These are phyloP conservation scores for Patella pellucida DNA, from an alignment of 2,888 invertebrate genomes.

Conservation along the genomic window DNA sequence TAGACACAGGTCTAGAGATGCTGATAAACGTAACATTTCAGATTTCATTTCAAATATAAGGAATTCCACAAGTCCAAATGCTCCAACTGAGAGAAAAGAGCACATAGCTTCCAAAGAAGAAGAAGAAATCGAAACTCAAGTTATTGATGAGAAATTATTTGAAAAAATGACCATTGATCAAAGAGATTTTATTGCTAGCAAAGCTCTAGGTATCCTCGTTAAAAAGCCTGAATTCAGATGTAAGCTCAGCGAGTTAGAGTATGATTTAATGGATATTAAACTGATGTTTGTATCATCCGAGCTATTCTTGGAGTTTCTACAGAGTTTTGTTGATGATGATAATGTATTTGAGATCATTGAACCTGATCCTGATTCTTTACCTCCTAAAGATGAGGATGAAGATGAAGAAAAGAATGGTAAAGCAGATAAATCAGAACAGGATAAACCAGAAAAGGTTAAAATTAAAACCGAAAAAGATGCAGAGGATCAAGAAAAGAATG, in stretches of 20 bases:
- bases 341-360: neutral
- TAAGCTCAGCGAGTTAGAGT: neutral
- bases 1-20: neutral
- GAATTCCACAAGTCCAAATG: neutral
- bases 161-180: conserved; percentile 3
- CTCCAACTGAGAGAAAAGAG: neutral
- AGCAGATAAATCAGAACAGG: neutral
- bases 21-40: neutral
- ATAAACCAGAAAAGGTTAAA: neutral
- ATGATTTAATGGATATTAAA: conserved; percentile 7
- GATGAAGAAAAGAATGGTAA: neutral
- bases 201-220: neutral
- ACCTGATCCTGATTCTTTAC: neutral
- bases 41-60: neutral
- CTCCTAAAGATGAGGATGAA: neutral
- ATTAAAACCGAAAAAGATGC: neutral
- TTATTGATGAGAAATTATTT: conserved; percentile 1
- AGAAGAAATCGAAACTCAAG: neutral
- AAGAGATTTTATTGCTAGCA: neutral
- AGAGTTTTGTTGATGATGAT: conserved; percentile 7
- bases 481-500: neutral
- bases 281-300: neutral
- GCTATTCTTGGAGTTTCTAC: neutral
- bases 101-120: neutral
- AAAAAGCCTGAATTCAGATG: neutral